phyloP scores from a whole-genome alignment of 2,888 invertebrate genomes.

The Nemoura dubitans region DNA sequence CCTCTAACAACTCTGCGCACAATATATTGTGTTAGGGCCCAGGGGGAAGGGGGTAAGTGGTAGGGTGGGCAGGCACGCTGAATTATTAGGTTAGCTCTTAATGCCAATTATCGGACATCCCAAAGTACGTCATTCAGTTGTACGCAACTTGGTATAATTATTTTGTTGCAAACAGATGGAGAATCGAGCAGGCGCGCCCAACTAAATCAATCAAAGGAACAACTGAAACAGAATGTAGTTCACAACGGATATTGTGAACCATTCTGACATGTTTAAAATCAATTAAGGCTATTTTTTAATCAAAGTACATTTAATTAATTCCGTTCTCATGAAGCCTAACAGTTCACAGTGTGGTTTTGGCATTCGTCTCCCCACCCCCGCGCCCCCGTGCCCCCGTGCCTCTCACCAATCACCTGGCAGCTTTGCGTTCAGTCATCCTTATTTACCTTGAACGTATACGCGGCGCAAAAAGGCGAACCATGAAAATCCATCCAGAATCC shows the following conservation, averaged over 20 bases:
- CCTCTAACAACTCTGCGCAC: not conserved
- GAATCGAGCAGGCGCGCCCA: not conserved
- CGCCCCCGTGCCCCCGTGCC: no score
- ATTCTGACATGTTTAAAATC: not conserved
- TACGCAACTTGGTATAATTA: not conserved
- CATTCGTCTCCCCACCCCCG: not conserved
- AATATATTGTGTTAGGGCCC: not conserved
- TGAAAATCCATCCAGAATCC: conserved; percentile 12
- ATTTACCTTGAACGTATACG: not conserved
- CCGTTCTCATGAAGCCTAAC: not conserved
- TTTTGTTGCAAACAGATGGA: not conserved
- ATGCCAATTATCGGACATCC: not conserved
- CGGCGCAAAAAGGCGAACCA: not conserved
- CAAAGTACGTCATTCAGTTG: not conserved
- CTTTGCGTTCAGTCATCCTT: not conserved
- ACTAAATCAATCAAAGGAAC: conserved; percentile 12
- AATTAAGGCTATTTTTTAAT: not conserved
- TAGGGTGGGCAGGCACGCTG: not conserved
- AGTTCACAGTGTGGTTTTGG: not conserved
- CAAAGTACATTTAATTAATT: not conserved
- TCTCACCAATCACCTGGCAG: not conserved
- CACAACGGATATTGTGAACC: conserved; percentile 5
- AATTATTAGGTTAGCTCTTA: not conserved
- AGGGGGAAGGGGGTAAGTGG: not conserved
- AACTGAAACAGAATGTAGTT: not conserved